A percentile compares a stretch with the other conserved stretches of the same genome.
Conservation (phyloP, 2,888 invertebrate genomes). For the Hydrotaea diabolus region DNA sequence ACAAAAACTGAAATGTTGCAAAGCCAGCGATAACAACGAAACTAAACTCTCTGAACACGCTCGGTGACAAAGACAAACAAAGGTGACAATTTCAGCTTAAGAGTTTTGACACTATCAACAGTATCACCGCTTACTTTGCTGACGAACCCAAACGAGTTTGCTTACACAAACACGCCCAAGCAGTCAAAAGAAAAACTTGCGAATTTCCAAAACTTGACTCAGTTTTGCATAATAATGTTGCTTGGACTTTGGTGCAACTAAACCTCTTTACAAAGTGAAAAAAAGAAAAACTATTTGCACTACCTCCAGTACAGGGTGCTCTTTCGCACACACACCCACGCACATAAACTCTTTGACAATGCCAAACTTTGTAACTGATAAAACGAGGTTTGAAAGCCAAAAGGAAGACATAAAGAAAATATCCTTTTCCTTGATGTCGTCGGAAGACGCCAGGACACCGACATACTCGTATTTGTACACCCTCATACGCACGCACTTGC, state of each 20-base stretch:
- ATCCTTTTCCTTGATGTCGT: background rate
- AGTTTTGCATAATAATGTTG: slow-evolving; percentile 21
- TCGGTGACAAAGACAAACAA: slow-evolving; percentile 6
- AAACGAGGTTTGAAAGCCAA: background rate
- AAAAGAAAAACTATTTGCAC: background rate
- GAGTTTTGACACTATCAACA: slow-evolving; percentile 61
- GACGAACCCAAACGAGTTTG: slow-evolving; percentile 2
- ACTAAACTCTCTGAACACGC: background rate
- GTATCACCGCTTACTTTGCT: slow-evolving; percentile 53
- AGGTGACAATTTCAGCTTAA: slow-evolving; percentile 65
- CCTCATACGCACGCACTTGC: background rate
- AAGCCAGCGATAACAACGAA: background rate
- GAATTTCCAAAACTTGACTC: background rate
- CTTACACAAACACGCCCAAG: background rate
- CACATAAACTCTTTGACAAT: background rate
- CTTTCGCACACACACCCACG: background rate
- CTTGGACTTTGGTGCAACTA: slow-evolving; percentile 29
- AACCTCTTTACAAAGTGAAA: background rate
- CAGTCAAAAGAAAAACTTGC: background rate
- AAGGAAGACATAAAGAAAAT: background rate
- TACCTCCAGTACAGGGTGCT: too few species aligned
- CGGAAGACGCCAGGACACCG: too few species aligned
- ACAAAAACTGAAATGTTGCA: background rate
- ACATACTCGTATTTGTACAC: slow-evolving; percentile 5
- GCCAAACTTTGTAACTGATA: slow-evolving; percentile 26